These are phyloP conservation scores for Andrena chrysosceles DNA, from an alignment of 2,888 invertebrate species.

Conservation along the genomic window DNA sequence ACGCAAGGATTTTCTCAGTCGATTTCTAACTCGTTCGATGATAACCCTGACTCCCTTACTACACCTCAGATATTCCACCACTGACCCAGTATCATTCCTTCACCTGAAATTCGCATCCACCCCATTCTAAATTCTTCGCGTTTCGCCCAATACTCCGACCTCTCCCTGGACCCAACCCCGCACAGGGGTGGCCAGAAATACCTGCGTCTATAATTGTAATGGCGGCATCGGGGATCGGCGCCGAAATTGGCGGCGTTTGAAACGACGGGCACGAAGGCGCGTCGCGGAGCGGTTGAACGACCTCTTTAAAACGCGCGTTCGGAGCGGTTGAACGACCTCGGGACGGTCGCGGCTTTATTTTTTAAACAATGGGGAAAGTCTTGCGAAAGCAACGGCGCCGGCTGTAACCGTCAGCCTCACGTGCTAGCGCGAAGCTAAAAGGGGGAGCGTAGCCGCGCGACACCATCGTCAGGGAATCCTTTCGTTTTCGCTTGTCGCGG, in stretches of 20 bases:
- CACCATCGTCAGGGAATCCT: conserved; percentile 71
- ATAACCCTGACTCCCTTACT: too few relatives aligned
- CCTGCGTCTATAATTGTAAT: too few relatives aligned
- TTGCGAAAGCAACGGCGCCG: conserved; percentile 70
- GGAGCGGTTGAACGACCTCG: conserved; percentile 69
- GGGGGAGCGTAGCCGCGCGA: neutral
- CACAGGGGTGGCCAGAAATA: too few relatives aligned
- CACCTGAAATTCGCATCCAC: too few relatives aligned
- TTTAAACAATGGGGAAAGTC: conserved; percentile 83
- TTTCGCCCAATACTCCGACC: too few relatives aligned
- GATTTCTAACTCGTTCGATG: too few relatives aligned
- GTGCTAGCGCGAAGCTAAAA: conserved; percentile 42
- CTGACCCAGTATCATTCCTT: too few relatives aligned
- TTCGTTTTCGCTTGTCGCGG: conserved; percentile 77
- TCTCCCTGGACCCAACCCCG: too few relatives aligned
- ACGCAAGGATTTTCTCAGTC: too few relatives aligned
- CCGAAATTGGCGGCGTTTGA: conserved; percentile 7
- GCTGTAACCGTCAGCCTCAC: conserved; percentile 41
- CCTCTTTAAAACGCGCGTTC: conserved; percentile 66
- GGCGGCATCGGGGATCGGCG: neutral
- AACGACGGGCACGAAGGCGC: conserved; percentile 1
- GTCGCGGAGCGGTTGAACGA: conserved; percentile 69
- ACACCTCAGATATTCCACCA: too few relatives aligned
- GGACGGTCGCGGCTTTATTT: conserved; percentile 66
- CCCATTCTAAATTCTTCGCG: too few relatives aligned